These are phyloP conservation scores for Crambe crambe DNA, from an alignment of 37 sponge, comb jelly and placozoan species.

Conservation along the genomic window DNA sequence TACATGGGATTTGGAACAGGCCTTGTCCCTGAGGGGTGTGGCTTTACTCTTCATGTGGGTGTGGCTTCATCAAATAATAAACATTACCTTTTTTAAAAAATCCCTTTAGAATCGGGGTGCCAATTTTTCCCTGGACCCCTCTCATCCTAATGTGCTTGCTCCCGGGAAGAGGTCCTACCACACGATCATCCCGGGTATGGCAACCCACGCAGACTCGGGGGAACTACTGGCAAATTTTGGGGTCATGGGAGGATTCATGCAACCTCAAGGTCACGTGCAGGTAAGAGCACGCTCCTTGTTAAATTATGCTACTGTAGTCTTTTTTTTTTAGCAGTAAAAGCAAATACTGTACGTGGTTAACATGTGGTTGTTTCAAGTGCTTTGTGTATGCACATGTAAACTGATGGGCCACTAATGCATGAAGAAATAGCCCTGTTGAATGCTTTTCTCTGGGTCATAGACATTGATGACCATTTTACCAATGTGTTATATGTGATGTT, in stretches of 20 bases:
- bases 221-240: constrained; percentile 82
- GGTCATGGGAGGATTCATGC: constrained; percentile 94
- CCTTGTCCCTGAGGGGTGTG: constrained; percentile 83
- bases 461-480: too few species aligned
- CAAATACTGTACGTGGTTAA: too few species aligned
- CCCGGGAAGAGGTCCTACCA: constrained; percentile 84
- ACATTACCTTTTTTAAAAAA: too few species aligned
- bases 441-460: too few species aligned
- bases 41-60: constrained; percentile 80
- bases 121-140: constrained; percentile 74
- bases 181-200: constrained; percentile 94
- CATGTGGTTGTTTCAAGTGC: too few species aligned
- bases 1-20: constrained; percentile 93
- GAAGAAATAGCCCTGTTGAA: too few species aligned
- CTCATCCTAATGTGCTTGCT: constrained; percentile 73
- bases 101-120: constrained; percentile 82
- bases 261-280: constrained; percentile 94
- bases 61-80: neutral
- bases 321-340: too few species aligned
- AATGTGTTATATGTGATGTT: too few species aligned
- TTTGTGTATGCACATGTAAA: too few species aligned
- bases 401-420: too few species aligned
- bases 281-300: constrained; percentile 40
- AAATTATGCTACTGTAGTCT: too few species aligned
- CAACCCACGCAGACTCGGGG: constrained; percentile 61